phyloP scores from a whole-genome alignment of 2,113 vertebrate species.

The Macheiramphus alcinus region DNA sequence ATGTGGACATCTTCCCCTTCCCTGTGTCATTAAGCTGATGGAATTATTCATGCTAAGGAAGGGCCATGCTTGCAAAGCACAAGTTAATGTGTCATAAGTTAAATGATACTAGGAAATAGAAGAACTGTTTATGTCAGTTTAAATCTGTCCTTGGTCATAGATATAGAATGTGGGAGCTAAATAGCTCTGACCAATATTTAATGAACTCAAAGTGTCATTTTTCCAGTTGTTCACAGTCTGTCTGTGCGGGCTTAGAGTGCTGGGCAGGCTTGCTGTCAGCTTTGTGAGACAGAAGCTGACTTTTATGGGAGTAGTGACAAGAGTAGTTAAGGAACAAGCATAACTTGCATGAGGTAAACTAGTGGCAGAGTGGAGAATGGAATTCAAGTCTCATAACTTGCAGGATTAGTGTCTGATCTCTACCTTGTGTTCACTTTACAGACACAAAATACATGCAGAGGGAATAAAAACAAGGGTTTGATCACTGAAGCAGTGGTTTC shows the following conservation, averaged over 20 bases:
- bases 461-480: not conserved
- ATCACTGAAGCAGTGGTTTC: not conserved
- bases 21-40: not conserved
- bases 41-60: not conserved
- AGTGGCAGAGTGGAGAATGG: not conserved
- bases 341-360: not conserved
- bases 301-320: not conserved
- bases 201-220: not conserved
- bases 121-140: not conserved
- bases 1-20: not conserved
- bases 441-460: not conserved
- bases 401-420: not conserved
- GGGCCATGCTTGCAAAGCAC: not conserved
- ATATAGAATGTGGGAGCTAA: not conserved
- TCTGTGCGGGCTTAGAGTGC: not conserved
- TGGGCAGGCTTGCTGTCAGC: not conserved
- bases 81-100: not conserved
- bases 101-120: not conserved
- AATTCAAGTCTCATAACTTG: not conserved
- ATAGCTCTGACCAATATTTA: not conserved
- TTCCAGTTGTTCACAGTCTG: not conserved
- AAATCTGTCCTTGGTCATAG: not conserved
- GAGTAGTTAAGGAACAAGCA: not conserved
- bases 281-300: not conserved
- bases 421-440: not conserved